Conservation (phyloP, 1,140 invertebrate species). For the Papilio aristodemus region DNA sequence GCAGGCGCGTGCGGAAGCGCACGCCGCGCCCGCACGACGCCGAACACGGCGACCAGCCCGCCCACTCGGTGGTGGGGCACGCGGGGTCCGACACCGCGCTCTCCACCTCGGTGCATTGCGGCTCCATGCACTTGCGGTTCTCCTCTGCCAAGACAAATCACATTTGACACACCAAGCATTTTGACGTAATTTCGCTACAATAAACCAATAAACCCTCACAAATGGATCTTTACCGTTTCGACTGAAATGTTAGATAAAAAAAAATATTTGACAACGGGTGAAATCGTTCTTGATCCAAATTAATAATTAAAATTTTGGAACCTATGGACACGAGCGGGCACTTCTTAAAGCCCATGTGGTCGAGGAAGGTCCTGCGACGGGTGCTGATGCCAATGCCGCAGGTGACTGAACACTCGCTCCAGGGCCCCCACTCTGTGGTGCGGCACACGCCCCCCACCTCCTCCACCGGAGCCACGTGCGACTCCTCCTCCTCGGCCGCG, state of each 20-base stretch:
- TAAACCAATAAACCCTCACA: too few relatives aligned
- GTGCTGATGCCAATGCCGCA: slow-evolving; percentile 90
- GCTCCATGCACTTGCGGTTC: slow-evolving; percentile 16
- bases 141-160: background rate
- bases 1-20: slow-evolving; percentile 83
- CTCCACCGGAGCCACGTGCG: slow-evolving; percentile 42
- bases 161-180: too few relatives aligned
- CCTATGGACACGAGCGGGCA: slow-evolving; percentile 84
- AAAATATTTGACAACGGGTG: too few relatives aligned
- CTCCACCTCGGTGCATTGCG: slow-evolving; percentile 70
- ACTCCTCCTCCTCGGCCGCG: slow-evolving; percentile 81
- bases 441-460: slow-evolving; percentile 83
- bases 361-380: slow-evolving; percentile 86
- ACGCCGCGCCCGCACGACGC: slow-evolving; percentile 83
- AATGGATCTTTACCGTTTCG: too few relatives aligned
- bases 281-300: background rate
- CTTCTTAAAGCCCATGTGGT: slow-evolving; percentile 88
- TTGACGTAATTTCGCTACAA: too few relatives aligned
- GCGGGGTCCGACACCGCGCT: slow-evolving; percentile 71
- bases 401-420: slow-evolving; percentile 90
- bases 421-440: slow-evolving; percentile 87
- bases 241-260: too few relatives aligned
- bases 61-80: slow-evolving; percentile 83
- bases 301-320: slow-evolving; percentile 31
- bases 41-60: slow-evolving; percentile 85